A percentile compares a stretch with the other conserved stretches of the same genome.
phyloP scores from a whole-genome alignment of 1,140 invertebrate species.

The Reticulitermes speratus region DNA sequence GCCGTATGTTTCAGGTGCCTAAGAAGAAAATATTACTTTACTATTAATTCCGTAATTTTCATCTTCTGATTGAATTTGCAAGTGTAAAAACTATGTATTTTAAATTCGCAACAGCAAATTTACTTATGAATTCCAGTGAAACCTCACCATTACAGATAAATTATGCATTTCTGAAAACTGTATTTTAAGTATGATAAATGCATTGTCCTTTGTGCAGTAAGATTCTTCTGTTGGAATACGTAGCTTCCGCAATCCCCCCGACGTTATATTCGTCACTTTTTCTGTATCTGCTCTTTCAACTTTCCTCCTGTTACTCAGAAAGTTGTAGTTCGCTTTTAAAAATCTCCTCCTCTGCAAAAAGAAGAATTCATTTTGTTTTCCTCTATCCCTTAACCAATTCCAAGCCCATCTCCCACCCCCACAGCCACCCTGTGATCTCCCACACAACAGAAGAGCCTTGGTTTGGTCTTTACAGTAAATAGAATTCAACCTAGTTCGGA shows the following conservation, averaged over 20 bases:
- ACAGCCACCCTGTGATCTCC: background rate
- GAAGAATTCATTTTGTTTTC: conserved; percentile 17
- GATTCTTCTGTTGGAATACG: background rate
- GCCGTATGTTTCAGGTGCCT: too few relatives aligned
- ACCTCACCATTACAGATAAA: background rate
- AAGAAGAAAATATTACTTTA: too few relatives aligned
- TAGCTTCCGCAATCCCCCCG: background rate
- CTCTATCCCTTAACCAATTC: background rate
- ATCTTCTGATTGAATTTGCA: background rate
- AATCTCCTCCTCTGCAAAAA: background rate
- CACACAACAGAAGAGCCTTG: conserved; percentile 8
- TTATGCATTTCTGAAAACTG: conserved; percentile 7
- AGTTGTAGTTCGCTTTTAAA: background rate
- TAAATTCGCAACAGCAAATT: background rate
- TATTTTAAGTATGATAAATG: conserved; percentile 13
- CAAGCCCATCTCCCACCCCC: too few relatives aligned
- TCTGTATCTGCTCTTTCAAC: background rate
- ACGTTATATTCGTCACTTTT: background rate
- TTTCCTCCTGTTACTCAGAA: background rate
- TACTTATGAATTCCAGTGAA: background rate
- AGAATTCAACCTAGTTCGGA: conserved; percentile 26
- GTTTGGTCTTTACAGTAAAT: conserved; percentile 16
- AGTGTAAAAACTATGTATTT: background rate
- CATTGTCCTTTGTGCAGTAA: background rate
- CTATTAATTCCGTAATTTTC: too few relatives aligned